Base-by-base conservation (phyloP, 2,888 invertebrate species). In the Perizoma flavofasciatum region DNA sequence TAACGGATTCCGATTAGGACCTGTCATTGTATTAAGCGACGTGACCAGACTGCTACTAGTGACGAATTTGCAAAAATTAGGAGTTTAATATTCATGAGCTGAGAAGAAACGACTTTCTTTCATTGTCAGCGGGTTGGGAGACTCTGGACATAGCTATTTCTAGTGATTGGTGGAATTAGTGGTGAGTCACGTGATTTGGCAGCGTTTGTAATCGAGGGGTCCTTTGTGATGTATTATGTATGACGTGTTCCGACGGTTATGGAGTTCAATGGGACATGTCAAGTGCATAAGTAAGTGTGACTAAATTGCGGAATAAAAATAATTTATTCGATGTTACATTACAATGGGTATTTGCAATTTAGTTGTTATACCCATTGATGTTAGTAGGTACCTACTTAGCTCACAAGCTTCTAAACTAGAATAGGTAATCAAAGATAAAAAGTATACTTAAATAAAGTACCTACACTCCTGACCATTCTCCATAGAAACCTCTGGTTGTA, bases 1-100 rank as follows among this genome's bases (percentile, higher is more conserved):
- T 86, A 88, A 91, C 73, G 70, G 72, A 70, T 73, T 75, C 81
- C 87, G 88, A 88, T 89, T 90, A 89, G 88, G 82, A 82, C 77
- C 76, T 81, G 86, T 82, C 89, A 89, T 89, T 90, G 91, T 88
- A 75, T 75, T 76, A 68, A 37, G 70, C 65, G 55, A 86, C 89
- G 89, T 89, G 90, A 79, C 78, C 59, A 55, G 85, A 73, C 67
- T 86, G 66, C 70, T 57, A 39, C 54, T 71, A 74, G 75, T 80
- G 79, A 71, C 79, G 69, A 77, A 75, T 79, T 79, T 78, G 78
- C 79, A 78, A 83, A 83, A 85, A 85, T 77, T 69, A 82, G 75
- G 75, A 76, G 72, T 71, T 68, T 74, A 85, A 86, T 88, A 89
- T 90, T 88, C 89, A 89, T 86, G 85, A 81, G 76, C 75, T 66